Evolutionary conservation across 2,888 invertebrate species (phyloP).

Genomic region (Melipona bicolor): DNA sequence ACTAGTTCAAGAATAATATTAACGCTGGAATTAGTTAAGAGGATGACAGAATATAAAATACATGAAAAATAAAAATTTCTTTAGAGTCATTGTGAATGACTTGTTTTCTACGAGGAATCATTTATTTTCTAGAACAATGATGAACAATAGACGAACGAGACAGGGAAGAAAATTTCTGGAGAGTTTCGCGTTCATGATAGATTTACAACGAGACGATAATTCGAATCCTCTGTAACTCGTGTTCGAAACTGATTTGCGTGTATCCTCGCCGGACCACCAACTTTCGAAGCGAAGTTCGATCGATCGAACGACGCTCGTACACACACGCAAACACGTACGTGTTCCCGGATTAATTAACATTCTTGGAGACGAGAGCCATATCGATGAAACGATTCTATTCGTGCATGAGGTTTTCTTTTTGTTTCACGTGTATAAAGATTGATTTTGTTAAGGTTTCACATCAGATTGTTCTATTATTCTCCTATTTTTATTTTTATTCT

Average conservation of each 20-base stretch:
- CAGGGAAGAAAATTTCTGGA: slow-evolving; percentile 14
- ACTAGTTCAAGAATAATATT: too few species aligned
- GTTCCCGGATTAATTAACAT: slow-evolving; percentile 60
- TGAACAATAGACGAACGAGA: neutral
- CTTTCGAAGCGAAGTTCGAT: slow-evolving; percentile 39
- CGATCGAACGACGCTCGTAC: slow-evolving; percentile 30
- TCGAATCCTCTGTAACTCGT: slow-evolving; percentile 5
- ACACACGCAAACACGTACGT: neutral
- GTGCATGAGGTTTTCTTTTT: neutral
- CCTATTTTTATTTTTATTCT: too few species aligned
- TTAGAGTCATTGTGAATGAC: too few species aligned
- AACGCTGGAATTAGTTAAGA: too few species aligned
- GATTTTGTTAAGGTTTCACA: too few species aligned
- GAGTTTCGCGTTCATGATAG: neutral
- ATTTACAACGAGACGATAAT: slow-evolving; percentile 20
- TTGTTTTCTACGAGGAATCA: too few species aligned
- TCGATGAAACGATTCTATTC: neutral
- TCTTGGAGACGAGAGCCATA: slow-evolving; percentile 27
- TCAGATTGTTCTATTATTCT: too few species aligned
- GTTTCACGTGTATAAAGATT: too few species aligned
- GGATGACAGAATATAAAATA: too few species aligned
- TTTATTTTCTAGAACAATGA: too few species aligned
- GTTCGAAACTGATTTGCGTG: slow-evolving; percentile 24
- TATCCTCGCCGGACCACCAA: slow-evolving; percentile 25
- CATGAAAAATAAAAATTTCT: too few species aligned